Base-by-base conservation (phyloP, 2,113 vertebrate genomes). In the Aix galericulata region DNA sequence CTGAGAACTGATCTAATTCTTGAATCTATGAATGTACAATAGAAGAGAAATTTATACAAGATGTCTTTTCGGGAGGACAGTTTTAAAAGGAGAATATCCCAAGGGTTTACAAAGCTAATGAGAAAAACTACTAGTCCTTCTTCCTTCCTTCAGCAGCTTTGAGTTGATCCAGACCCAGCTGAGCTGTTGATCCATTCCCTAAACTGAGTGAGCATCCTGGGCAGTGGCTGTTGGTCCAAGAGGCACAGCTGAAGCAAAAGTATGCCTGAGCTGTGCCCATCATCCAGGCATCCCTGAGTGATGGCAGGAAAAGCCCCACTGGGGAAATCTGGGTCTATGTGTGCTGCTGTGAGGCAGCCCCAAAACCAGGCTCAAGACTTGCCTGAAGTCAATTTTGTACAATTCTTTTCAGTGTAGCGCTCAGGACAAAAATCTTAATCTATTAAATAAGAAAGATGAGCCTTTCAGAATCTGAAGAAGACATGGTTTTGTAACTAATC, bases 221-320 rank as follows among this genome's bases (percentile, higher is more conserved):
- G 26, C 38, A 66, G 60, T 31, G 34, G 11, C 38, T 77, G 44
- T 73, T 59, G 36, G 5, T 59, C 46, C 8, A 18, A 82, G 48
- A 62, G 52, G 10, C 21, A 6, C 16, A 9, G 56, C 0, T 1
- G 48, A 34, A 69, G 66, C 2, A 2, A 4, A 36, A 56, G 16
- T 1, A 1, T 20, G 38, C 9, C 32, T 32, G 69, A 58, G 1
- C 25, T 63, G 62, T 83, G 17, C 60, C 53, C 34, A 5, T 20
- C 42, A 27, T 8, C 42, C 88, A 38, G 56, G 2, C 12, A 1
- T 20, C 17, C 46, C 42, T 53, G 73, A 2, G 17, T 62, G 69
- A 26, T 62, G 80, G 52, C 17, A 74, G 2, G 8, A 77, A 74
- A 67, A 78, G 36, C 67, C 50, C 48, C 6, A 4, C 11, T 55